Evolutionary conservation across 2,888 invertebrate species (phyloP).

Genomic region (Myathropa florea): DNA sequence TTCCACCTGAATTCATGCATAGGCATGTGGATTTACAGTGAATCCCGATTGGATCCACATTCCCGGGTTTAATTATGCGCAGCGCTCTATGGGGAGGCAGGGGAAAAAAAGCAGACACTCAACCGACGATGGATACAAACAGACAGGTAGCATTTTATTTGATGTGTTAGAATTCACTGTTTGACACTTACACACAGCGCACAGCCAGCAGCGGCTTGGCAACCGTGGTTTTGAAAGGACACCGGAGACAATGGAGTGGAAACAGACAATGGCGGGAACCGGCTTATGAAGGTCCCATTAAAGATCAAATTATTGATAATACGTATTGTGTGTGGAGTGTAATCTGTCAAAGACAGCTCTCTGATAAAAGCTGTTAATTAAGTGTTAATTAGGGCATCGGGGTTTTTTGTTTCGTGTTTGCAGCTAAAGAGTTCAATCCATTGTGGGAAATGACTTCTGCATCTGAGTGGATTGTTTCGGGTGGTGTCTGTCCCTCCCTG

Average conservation of each 20-base stretch:
- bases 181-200: not conserved
- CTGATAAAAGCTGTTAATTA: conserved; percentile 38
- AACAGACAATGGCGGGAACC: not conserved
- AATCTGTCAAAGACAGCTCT: conserved; percentile 26
- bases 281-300: not conserved
- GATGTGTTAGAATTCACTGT: not conserved
- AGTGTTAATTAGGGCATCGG: conserved; percentile 30
- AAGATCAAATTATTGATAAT: conserved; percentile 14
- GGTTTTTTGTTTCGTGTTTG: not conserved
- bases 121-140: not conserved
- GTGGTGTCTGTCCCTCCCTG: not conserved
- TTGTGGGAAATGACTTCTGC: not conserved
- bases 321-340: conserved; percentile 31
- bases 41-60: not conserved
- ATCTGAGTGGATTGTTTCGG: not conserved
- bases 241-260: not conserved
- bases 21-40: not conserved
- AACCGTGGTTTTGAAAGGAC: not conserved
- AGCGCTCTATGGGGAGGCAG: not conserved
- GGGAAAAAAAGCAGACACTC: not conserved
- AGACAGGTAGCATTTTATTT: not conserved
- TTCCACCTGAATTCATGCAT: not conserved
- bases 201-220: not conserved
- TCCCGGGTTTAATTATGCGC: not conserved
- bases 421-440: not conserved